Evolutionary conservation across 2,113 vertebrate species (phyloP).

Genomic region (Sorex araneus): DNA sequence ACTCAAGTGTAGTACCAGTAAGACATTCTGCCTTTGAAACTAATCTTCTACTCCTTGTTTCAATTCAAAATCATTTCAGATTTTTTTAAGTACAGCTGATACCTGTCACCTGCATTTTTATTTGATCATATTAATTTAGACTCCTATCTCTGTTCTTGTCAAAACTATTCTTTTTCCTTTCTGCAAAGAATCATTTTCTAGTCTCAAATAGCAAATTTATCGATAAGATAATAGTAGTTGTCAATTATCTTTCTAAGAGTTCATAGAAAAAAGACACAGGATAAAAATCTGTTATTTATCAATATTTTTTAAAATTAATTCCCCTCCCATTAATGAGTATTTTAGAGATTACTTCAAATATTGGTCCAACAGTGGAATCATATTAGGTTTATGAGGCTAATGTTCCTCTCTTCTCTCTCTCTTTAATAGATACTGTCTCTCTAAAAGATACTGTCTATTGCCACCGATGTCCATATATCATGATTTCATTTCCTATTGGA

Average conservation of each 20-base stretch:
- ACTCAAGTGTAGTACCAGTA: neutral
- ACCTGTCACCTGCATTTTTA: neutral
- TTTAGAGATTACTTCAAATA: slow-evolving; percentile 12
- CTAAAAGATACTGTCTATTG: too few species aligned
- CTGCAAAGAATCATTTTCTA: slow-evolving; percentile 27
- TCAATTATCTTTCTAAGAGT: neutral
- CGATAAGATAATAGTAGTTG: neutral
- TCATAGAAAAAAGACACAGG: neutral
- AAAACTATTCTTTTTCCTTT: slow-evolving; percentile 41
- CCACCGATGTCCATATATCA: neutral
- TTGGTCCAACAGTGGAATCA: neutral
- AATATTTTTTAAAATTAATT: neutral
- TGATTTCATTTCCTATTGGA: neutral
- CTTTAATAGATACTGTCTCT: too few species aligned
- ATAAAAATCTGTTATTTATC: neutral
- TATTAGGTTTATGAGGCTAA: neutral
- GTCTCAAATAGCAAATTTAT: neutral
- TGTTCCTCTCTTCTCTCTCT: neutral
- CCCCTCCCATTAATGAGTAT: neutral
- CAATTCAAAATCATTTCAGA: slow-evolving; percentile 4
- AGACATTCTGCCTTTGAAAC: neutral
- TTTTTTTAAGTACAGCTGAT: slow-evolving; percentile 13
- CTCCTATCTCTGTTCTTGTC: neutral
- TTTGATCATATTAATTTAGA: slow-evolving; percentile 48
- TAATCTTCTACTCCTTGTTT: neutral